A percentile compares a stretch with the other conserved stretches of the same genome.
phyloP scores from a whole-genome alignment of 2,888 invertebrate genomes.

The Drosophila picticornis region DNA sequence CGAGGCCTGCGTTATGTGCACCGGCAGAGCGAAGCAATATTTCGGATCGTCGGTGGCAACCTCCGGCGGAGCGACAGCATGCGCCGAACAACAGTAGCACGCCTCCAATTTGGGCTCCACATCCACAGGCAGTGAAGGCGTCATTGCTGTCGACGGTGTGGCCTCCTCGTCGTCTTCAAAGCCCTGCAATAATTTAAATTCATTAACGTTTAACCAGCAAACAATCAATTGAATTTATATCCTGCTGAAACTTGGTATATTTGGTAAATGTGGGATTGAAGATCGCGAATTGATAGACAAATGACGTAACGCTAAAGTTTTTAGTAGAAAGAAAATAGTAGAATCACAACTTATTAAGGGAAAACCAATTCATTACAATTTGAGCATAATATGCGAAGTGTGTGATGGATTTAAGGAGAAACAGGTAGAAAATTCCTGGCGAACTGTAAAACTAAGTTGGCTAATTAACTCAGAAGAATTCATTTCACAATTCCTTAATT shows the following conservation, averaged over 20 bases:
- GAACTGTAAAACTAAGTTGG: neutral
- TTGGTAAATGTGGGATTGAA: neutral
- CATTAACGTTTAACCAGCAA: neutral
- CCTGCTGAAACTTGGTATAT: neutral
- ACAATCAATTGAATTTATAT: neutral
- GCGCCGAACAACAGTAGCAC: slow-evolving; percentile 79
- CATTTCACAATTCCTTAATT: neutral
- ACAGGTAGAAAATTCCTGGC: neutral
- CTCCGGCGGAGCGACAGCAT: slow-evolving; percentile 75
- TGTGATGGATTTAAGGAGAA: neutral
- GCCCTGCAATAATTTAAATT: slow-evolving; percentile 52
- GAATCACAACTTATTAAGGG: neutral
- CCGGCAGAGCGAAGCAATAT: slow-evolving; percentile 58
- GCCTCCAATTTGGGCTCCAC: slow-evolving; percentile 67
- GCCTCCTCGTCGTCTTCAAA: slow-evolving; percentile 87
- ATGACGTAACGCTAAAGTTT: neutral
- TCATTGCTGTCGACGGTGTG: slow-evolving; percentile 87
- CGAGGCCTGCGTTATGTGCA: slow-evolving; percentile 66
- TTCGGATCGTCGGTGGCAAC: slow-evolving; percentile 63
- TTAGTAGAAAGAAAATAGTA: neutral
- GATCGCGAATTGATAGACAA: neutral
- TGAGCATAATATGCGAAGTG: neutral
- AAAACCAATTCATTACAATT: no score
- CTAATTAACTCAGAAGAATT: neutral
- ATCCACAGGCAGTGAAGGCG: slow-evolving; percentile 78